Base-by-base conservation (phyloP, 2,113 vertebrate genomes). In the Catharus bicknelli region DNA sequence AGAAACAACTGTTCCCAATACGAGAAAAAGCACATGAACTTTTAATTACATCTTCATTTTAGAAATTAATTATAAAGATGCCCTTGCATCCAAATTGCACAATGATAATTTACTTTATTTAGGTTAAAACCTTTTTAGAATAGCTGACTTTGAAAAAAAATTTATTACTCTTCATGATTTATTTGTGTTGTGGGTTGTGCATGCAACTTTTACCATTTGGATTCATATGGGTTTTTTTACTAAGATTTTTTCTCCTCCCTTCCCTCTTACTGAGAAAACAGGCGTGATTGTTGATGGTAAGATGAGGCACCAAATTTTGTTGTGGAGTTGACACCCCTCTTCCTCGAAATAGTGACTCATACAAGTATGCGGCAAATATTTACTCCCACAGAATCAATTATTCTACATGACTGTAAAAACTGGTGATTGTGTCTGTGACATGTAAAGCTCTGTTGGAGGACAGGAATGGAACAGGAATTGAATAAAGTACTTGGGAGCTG, bases 401-500 rank as follows among this genome's bases (percentile, higher is more conserved):
- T 83, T 93, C 55, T 83, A 10, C 16, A 13, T 29, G 47, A 81
- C 55, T 70, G 11, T 66, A 95, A 88, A 79, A 67, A 48, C 63
- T 38, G 23, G 2, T 58, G 76, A 40, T 53, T 90, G 25, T 47
- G 13, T 88, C 22, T 92, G 72, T 85, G 45, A 38, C 64, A 78
- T 23, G n/a, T 40, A 63, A 62, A 76, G 21, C 19, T 66, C 68
- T 79, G 64, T 64, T 67, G 83, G 67, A 74, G 64, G 81, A 83
- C 45, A 75, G 40, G 25, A 83, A 91, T 63, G 32, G 30, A 77
- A 42, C 26, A 77, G 8, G 26, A 90, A 90, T 72, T 59, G n/a
- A 57, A 79, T 80, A 10, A 63, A 68, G 8, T 32, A 30, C 88
- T 88, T 90, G 47, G 48, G 95, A 94, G 45, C 59, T 73, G 22